phyloP scores from a whole-genome alignment of 2,797 vertebrate species.

The Hirundo rustica region DNA sequence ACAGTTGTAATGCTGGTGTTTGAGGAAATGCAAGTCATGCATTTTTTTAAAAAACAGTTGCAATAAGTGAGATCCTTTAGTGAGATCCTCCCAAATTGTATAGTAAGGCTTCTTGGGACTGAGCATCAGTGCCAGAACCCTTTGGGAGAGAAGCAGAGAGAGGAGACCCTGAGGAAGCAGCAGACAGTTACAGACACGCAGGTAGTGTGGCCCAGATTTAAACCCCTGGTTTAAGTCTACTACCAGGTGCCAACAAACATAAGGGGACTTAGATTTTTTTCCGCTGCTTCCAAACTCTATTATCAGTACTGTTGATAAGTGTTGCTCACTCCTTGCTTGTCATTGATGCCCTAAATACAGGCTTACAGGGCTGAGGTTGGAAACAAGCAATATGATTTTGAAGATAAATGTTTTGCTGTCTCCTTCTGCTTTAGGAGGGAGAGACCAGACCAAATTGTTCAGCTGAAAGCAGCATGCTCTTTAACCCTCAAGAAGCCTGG shows the following conservation, averaged over 20 bases:
- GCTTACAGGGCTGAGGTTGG: neutral
- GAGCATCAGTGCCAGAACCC: neutral
- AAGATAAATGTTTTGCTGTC: constrained; percentile 13
- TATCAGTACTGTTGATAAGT: neutral
- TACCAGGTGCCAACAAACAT: neutral
- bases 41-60: neutral
- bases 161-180: neutral
- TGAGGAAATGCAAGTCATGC: neutral
- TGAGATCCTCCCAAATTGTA: neutral
- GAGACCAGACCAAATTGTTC: constrained; percentile 85
- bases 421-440: constrained; percentile 78
- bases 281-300: neutral
- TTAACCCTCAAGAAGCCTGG: constrained; percentile 82
- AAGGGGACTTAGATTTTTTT: neutral
- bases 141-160: neutral
- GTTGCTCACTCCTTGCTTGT: neutral
- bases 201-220: neutral
- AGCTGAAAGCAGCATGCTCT: constrained; percentile 78
- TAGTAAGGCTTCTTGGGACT: neutral
- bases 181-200: neutral
- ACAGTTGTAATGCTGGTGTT: neutral
- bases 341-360: neutral
- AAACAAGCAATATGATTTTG: neutral
- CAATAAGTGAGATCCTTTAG: neutral
- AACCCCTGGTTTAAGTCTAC: neutral